Evolutionary conservation across 2,888 invertebrate species (phyloP).

Genomic region (Drosophila nr. fundita): DNA sequence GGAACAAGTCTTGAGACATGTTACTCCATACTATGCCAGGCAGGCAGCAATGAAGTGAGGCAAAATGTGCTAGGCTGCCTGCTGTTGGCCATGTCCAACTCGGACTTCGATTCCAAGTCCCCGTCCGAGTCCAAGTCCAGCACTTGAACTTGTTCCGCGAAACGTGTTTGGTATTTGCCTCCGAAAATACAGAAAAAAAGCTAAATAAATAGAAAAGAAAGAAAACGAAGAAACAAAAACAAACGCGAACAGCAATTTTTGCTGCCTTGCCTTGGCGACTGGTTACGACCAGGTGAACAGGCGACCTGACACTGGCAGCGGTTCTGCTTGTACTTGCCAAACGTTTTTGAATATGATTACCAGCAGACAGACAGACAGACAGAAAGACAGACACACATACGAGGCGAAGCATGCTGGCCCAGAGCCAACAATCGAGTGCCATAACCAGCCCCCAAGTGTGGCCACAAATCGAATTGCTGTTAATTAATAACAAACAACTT

Average conservation of each 20-base stretch:
- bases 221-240: constrained; percentile 24
- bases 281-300: constrained; percentile 65
- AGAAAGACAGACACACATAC: constrained; percentile 19
- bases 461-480: constrained; percentile 73
- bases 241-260: constrained; percentile 33
- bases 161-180: constrained; percentile 74
- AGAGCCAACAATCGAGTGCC: constrained; percentile 48
- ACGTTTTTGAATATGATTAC: constrained; percentile 63
- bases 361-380: constrained; percentile 31
- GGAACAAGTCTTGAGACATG: constrained; percentile 75
- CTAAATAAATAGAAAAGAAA: constrained; percentile 21
- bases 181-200: constrained; percentile 50
- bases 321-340: constrained; percentile 60
- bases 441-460: constrained; percentile 63
- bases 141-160: constrained; percentile 76
- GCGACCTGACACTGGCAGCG: constrained; percentile 56
- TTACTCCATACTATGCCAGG: constrained; percentile 65
- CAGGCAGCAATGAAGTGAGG: constrained; percentile 36
- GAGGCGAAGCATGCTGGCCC: constrained; percentile 44
- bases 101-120: constrained; percentile 28
- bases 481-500: constrained; percentile 75
- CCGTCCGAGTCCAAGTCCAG: constrained; percentile 34
- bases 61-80: constrained; percentile 37
- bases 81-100: constrained; percentile 45
- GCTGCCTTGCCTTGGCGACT: constrained; percentile 45